These are phyloP conservation scores for Lasioglossum leucozonium DNA, from an alignment of 2,888 invertebrate species.

Conservation along the genomic window DNA sequence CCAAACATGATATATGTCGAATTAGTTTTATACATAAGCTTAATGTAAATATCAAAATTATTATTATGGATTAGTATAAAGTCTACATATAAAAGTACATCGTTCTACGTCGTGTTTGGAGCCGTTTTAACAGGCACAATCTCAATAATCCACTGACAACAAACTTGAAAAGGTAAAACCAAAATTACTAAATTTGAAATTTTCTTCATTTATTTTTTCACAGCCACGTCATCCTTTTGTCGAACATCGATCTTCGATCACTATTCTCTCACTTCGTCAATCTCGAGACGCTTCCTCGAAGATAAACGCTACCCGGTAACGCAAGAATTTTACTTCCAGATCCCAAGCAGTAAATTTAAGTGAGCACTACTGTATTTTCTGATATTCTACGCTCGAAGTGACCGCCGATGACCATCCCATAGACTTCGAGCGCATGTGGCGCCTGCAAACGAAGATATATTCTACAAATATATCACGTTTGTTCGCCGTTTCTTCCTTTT, in stretches of 20 bases:
- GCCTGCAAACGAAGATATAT: not conserved
- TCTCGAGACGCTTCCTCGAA: not conserved
- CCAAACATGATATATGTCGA: not conserved
- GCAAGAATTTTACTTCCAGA: not conserved
- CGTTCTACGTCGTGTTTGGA: not conserved
- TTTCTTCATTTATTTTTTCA: not conserved
- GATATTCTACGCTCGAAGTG: not conserved
- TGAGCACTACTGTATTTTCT: not conserved
- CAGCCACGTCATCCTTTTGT: too few relatives aligned
- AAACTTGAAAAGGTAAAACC: not conserved
- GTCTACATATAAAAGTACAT: not conserved
- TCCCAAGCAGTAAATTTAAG: not conserved
- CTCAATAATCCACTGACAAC: not conserved
- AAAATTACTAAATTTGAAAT: not conserved
- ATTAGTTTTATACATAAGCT: not conserved
- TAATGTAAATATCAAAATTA: not conserved
- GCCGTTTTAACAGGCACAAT: too few relatives aligned
- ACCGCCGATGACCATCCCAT: too few relatives aligned
- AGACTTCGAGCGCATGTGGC: not conserved
- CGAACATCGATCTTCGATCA: not conserved
- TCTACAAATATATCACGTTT: not conserved
- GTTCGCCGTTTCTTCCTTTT: not conserved
- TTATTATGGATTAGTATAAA: not conserved
- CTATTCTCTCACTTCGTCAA: not conserved
- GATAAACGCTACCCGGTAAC: not conserved